Percentiles rank a stretch among this genome's conserved stretches.
Evolutionary conservation across 2,888 invertebrate genomes (phyloP).

Genomic region (Atherix ibis): DNA sequence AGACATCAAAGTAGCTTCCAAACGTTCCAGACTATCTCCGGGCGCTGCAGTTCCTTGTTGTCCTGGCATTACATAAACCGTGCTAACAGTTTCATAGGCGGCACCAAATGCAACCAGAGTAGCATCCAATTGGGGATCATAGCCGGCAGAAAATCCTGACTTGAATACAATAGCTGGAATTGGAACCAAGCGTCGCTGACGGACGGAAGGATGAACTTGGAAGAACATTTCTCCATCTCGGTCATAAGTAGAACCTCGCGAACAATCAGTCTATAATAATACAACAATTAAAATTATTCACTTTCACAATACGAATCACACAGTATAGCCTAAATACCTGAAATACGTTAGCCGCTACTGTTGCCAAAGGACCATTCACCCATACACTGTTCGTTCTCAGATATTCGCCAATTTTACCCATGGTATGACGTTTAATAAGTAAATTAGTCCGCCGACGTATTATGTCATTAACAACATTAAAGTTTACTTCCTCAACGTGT

Average conservation of each 20-base stretch:
- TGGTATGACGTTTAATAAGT: conserved; percentile 60
- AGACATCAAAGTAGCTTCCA: conserved; percentile 54
- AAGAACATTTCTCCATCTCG: conserved; percentile 78
- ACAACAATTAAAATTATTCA: conserved; percentile 1
- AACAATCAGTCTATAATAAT: conserved; percentile 58
- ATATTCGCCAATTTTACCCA: conserved; percentile 60
- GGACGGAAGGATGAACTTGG: conserved; percentile 62
- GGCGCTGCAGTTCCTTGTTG: conserved; percentile 68
- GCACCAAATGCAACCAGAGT: conserved; percentile 66
- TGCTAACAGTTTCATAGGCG: conserved; percentile 54
- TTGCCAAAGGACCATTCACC: conserved; percentile 61
- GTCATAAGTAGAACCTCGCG: conserved; percentile 53
- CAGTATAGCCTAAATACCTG: conserved; percentile 39
- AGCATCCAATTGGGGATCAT: conserved; percentile 69
- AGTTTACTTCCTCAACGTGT: conserved; percentile 71
- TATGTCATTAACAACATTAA: conserved; percentile 65
- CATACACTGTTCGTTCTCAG: conserved; percentile 55
- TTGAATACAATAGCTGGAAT: conserved; percentile 71
- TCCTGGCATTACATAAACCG: conserved; percentile 70
- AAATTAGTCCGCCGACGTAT: conserved; percentile 68
- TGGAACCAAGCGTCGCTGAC: conserved; percentile 64
- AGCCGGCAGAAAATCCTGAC: conserved; percentile 64
- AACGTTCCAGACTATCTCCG: conserved; percentile 57
- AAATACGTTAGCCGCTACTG: conserved; percentile 67
- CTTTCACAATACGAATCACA: not conserved